These are phyloP conservation scores for Enteromius radiatus DNA, from an alignment of 2,797 vertebrate species.

Conservation along the genomic window DNA sequence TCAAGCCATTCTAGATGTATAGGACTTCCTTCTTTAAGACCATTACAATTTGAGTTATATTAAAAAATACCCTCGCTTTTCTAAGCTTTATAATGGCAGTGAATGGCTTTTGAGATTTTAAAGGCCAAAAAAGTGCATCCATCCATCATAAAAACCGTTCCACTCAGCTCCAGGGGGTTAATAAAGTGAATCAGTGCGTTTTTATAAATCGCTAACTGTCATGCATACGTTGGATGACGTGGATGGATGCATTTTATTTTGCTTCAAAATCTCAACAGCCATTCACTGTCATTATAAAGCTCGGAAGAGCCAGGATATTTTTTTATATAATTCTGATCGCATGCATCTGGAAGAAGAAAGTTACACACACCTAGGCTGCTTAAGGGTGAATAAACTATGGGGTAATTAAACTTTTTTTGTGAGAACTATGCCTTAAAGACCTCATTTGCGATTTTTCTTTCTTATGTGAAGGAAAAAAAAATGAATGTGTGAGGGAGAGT, in stretches of 20 bases:
- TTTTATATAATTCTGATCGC: background rate
- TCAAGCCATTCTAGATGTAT: no score
- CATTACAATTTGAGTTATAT: no score
- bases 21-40: no score
- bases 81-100: no score
- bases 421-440: background rate
- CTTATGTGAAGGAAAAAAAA: conserved; percentile 2
- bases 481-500: conserved; percentile 23
- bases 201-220: background rate
- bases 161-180: background rate
- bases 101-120: no score
- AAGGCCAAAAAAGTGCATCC: background rate
- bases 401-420: background rate
- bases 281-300: background rate
- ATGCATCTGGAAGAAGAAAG: background rate
- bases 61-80: no score
- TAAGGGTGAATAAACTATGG: background rate
- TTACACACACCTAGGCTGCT: background rate
- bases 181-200: background rate
- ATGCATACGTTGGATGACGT: background rate
- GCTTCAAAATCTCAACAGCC: background rate
- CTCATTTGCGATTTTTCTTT: background rate
- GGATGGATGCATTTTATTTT: background rate
- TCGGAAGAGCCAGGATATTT: no score
- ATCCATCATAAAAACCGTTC: background rate